Conservation (phyloP, 2,113 vertebrate genomes). For the Atlantisia rogersi region DNA sequence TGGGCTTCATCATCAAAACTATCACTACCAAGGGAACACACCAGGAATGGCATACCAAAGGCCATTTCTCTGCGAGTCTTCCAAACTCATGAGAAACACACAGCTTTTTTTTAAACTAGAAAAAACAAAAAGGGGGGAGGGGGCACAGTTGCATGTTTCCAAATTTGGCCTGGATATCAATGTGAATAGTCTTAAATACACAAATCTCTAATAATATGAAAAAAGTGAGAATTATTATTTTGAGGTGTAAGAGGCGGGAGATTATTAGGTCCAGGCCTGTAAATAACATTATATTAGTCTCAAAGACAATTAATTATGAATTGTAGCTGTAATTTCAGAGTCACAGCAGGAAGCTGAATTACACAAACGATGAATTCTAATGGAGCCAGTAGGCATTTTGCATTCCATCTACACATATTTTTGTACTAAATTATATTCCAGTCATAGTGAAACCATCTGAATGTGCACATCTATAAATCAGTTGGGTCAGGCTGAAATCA, state of each 20-base stretch:
- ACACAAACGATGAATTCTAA: slow-evolving; percentile 64
- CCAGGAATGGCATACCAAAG: neutral
- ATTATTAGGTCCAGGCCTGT: slow-evolving; percentile 56
- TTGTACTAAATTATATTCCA: slow-evolving; percentile 39
- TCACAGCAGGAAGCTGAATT: slow-evolving; percentile 68
- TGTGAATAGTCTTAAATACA: slow-evolving; percentile 13
- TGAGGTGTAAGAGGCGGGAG: slow-evolving; percentile 62
- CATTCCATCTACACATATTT: slow-evolving; percentile 47
- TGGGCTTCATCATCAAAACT: neutral
- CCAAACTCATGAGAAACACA: neutral
- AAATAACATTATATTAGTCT: slow-evolving; percentile 69
- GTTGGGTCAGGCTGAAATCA: slow-evolving; percentile 5
- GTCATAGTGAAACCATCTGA: slow-evolving; percentile 37
- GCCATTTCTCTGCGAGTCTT: neutral
- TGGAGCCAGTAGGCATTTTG: slow-evolving; percentile 49
- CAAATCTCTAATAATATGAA: slow-evolving; percentile 18
- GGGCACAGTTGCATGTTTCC: slow-evolving; percentile 19
- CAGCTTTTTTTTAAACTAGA: slow-evolving; percentile 13
- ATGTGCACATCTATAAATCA: slow-evolving; percentile 46
- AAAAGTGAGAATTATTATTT: slow-evolving; percentile 49
- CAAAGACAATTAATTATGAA: slow-evolving; percentile 74
- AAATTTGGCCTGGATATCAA: slow-evolving; percentile 9
- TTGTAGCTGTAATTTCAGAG: slow-evolving; percentile 71
- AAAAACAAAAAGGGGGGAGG: neutral
- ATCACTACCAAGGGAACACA: neutral